These are phyloP conservation scores for Zonitis immaculata DNA, from an alignment of 2,888 invertebrate genomes.

Conservation along the genomic window DNA sequence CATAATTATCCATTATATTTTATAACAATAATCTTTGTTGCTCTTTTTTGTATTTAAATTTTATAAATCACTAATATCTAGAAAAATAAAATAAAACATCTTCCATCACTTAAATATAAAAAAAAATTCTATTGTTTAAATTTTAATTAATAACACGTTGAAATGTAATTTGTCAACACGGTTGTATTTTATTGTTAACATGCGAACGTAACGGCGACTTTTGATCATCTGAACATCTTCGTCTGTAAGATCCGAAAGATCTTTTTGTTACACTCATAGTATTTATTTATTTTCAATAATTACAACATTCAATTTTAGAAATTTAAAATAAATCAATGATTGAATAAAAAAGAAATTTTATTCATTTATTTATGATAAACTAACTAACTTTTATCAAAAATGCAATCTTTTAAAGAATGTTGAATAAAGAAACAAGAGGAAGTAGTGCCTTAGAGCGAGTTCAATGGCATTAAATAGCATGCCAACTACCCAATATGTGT, in stretches of 20 bases:
- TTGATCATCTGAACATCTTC: constrained; percentile 17
- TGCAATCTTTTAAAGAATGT: constrained; percentile 5
- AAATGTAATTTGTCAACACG: not conserved
- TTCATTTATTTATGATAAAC: not conserved
- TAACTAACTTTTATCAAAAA: not conserved
- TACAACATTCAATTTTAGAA: too few species aligned
- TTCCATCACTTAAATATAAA: too few species aligned
- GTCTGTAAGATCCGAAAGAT: constrained; percentile 12
- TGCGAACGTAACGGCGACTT: constrained; percentile 20
- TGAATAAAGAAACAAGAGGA: constrained; percentile 26
- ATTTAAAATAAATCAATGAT: too few species aligned
- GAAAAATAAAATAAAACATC: not conserved
- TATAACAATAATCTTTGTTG: constrained; percentile 10
- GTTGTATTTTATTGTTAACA: constrained; percentile 6
- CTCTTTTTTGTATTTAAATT: not conserved
- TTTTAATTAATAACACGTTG: not conserved
- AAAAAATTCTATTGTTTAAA: too few species aligned
- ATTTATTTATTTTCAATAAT: constrained; percentile 12
- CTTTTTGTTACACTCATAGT: constrained; percentile 19
- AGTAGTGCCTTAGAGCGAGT: constrained; percentile 30
- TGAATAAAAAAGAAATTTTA: too few species aligned
- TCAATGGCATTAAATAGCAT: constrained; percentile 28
- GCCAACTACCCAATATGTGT: constrained; percentile 22
- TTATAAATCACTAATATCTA: not conserved
- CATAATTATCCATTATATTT: constrained; percentile 30